These are phyloP conservation scores for Drosophila fungiperda DNA, from an alignment of 2,888 invertebrate species.

Conservation along the genomic window DNA sequence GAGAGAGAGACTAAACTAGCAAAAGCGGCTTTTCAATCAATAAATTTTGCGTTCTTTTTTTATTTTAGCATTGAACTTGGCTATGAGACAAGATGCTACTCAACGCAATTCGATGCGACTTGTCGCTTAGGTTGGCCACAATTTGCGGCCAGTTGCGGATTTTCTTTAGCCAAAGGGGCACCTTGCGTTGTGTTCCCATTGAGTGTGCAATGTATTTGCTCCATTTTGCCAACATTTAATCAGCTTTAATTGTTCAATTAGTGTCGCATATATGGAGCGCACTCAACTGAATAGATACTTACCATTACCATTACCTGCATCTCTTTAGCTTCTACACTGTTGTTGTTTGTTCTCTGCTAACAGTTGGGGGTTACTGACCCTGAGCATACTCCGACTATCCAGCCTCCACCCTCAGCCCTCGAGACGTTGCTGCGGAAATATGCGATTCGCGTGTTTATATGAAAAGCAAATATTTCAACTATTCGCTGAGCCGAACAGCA, in stretches of 20 bases:
- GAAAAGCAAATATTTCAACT: conserved; percentile 60
- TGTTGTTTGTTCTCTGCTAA: conserved; percentile 4
- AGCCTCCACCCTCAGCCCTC: conserved; percentile 13
- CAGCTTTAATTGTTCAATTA: conserved; percentile 73
- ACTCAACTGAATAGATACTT: conserved; percentile 14
- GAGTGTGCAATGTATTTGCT: conserved; percentile 33
- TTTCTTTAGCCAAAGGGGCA: conserved; percentile 49
- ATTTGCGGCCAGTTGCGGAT: conserved; percentile 54
- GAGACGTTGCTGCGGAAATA: conserved; percentile 27
- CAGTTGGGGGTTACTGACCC: conserved; percentile 56
- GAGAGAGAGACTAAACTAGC: not conserved
- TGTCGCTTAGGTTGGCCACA: conserved; percentile 38
- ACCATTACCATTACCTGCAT: conserved; percentile 8
- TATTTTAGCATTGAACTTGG: conserved; percentile 49
- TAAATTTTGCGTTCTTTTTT: conserved; percentile 46
- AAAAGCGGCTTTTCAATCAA: conserved; percentile 62
- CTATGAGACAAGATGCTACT: conserved; percentile 25
- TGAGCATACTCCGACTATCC: not conserved
- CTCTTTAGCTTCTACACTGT: conserved; percentile 3
- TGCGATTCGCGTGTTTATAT: conserved; percentile 56
- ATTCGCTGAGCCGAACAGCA: conserved; percentile 34
- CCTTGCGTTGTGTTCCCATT: conserved; percentile 24
- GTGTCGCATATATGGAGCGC: conserved; percentile 45
- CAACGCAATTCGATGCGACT: conserved; percentile 7
- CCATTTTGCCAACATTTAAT: conserved; percentile 61